Base-by-base conservation (phyloP, 2,797 vertebrate genomes). In the Sciurus carolinensis region DNA sequence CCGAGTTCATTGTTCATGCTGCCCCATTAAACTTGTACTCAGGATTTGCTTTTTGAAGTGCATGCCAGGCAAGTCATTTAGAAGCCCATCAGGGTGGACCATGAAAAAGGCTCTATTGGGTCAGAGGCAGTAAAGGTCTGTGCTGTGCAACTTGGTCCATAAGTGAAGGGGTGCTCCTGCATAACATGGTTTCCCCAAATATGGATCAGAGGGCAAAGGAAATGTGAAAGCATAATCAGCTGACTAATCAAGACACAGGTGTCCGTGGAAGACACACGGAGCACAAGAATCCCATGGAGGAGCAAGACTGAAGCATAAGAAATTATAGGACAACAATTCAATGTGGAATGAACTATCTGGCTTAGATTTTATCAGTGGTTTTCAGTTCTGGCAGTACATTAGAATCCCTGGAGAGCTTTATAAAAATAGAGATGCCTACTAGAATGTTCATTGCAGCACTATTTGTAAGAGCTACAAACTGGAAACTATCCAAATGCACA, bases 381-480 rank as follows among this genome's bases (percentile, higher is more conserved):
- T 88, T 50, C 62, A 93, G 44, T 66, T 81, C 69, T 75, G 87
- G 59, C 73, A 72, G 50, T 33, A 62, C 24, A 30, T 94, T 54
- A 73, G 71, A 85, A 91, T 81, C 89, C 71, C 30, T 30, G 7
- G 66, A 64, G 82, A 94, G 77, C 59, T 87, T 91, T 94, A 59
- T 12, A 62, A 85, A 92, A 69, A 50, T 57, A 82, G n/a, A 76
- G 44, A 39, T 86, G 83, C 50, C 80, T 88, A 14, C 52, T 80
- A 54, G n/a, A 69, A 36, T 79, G 85, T 77, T 95, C 85, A 42
- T 22, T 39, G 33, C 15, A 92, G 82, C 42, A 30, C 24, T 87
- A 2, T 79, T 90, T 79, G 28, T 64, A 82, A 92, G 80, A 7
- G 59, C 26, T 92, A 52, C 44, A 85, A 66, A 71, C 7, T 67